A percentile compares a stretch with the other conserved stretches of the same genome.
phyloP scores from a whole-genome alignment of 2,888 invertebrate species.

The Yponomeuta malinellus region DNA sequence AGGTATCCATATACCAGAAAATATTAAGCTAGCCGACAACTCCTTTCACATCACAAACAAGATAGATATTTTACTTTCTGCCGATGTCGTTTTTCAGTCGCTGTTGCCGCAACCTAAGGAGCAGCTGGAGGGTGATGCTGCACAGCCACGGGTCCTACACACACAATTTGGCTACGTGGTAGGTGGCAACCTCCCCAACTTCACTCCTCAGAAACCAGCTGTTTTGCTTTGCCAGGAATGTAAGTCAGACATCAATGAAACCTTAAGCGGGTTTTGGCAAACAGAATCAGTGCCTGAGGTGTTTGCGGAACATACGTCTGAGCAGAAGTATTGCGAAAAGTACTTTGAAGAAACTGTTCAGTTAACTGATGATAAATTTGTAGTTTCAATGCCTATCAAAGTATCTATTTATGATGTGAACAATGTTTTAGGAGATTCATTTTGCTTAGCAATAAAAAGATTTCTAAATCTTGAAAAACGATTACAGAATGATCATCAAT shows the following conservation, averaged over 20 bases:
- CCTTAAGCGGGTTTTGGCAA: constrained; percentile 4
- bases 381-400: constrained; percentile 15
- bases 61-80: no score
- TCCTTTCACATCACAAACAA: no score
- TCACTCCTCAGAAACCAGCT: no score
- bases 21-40: no score
- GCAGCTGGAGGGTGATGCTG: no score
- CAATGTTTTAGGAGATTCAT: constrained; percentile 15
- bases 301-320: constrained; percentile 15
- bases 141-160: no score
- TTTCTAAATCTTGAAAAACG: constrained; percentile 15
- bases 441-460: constrained; percentile 12
- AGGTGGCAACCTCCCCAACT: no score
- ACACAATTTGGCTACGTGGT: no score
- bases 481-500: constrained; percentile 11
- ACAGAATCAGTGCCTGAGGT: constrained; percentile 7
- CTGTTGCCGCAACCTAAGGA: no score
- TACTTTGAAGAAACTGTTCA: constrained; percentile 12
- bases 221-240: no score
- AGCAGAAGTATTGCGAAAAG: constrained; percentile 12
- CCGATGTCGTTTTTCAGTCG: no score
- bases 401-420: constrained; percentile 11
- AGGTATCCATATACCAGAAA: no score
- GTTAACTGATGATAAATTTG: constrained; percentile 13
- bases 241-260: constrained; percentile 5